Conservation (phyloP, 2,113 vertebrate genomes). For the Turnix velox region DNA sequence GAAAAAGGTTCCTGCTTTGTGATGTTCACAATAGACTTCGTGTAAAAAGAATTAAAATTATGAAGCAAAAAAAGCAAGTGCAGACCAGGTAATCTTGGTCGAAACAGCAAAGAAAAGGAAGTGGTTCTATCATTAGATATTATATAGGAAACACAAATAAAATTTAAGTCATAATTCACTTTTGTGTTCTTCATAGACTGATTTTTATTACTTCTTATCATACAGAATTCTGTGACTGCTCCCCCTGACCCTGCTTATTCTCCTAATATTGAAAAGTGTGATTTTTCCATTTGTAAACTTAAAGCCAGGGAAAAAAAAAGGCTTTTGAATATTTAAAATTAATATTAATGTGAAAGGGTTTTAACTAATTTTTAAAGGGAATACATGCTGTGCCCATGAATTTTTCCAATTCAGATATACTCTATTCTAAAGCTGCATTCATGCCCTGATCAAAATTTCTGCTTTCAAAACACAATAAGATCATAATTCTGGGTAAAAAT, state of each 20-base stretch:
- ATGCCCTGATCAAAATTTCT: neutral
- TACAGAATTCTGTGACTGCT: neutral
- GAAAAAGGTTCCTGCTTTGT: neutral
- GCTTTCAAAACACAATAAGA: neutral
- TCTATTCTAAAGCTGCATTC: neutral
- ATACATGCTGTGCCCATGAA: neutral
- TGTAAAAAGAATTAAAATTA: neutral
- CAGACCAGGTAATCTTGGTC: neutral
- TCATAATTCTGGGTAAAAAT: neutral
- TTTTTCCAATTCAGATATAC: neutral
- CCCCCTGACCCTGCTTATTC: neutral
- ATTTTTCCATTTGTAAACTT: neutral
- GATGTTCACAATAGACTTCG: neutral
- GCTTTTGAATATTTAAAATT: neutral
- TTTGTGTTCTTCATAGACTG: neutral
- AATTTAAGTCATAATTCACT: neutral
- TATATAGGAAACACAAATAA: neutral
- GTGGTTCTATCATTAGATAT: neutral
- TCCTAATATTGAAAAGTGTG: neutral
- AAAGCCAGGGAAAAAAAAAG: neutral
- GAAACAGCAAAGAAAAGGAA: neutral
- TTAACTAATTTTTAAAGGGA: neutral
- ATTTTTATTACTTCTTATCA: slow-evolving; percentile 19
- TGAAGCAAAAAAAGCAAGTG: neutral
- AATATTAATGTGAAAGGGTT: neutral